Evolutionary conservation across 2,113 vertebrate genomes (phyloP).

Genomic region (Tachysurus vachellii): DNA sequence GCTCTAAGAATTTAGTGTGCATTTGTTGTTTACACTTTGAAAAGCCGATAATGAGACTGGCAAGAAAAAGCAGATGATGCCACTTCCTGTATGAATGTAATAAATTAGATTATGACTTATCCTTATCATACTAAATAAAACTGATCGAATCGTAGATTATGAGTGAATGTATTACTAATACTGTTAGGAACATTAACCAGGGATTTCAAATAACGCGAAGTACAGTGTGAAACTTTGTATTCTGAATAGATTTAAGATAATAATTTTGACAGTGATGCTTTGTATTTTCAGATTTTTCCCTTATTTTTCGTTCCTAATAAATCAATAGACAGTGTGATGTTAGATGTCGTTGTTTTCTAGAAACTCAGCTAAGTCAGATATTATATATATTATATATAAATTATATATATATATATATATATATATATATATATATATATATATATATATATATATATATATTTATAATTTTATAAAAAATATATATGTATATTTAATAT

Average conservation of each 20-base stretch:
- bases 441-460: no score
- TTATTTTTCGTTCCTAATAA: background rate
- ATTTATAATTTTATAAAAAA: no score
- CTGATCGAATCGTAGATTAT: background rate
- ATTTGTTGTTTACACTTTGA: conserved; percentile 21
- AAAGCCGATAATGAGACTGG: background rate
- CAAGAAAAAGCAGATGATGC: background rate
- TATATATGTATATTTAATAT: no score
- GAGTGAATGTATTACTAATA: background rate
- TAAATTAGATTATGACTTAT: background rate
- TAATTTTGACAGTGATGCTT: background rate
- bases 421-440: no score
- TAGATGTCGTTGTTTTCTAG: background rate
- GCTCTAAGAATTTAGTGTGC: conserved; percentile 40
- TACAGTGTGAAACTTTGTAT: background rate
- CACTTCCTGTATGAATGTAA: background rate
- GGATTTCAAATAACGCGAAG: background rate
- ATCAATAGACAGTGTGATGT: background rate
- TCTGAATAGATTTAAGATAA: background rate
- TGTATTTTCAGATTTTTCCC: background rate
- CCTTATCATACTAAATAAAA: background rate
- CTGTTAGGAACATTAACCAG: background rate
- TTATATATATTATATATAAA: no score
- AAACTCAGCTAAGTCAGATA: background rate
- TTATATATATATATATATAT: no score